A percentile compares a stretch with the other conserved stretches of the same genome.
Conservation (phyloP, 2,113 vertebrate genomes). For the Pelmatolapia mariae region DNA sequence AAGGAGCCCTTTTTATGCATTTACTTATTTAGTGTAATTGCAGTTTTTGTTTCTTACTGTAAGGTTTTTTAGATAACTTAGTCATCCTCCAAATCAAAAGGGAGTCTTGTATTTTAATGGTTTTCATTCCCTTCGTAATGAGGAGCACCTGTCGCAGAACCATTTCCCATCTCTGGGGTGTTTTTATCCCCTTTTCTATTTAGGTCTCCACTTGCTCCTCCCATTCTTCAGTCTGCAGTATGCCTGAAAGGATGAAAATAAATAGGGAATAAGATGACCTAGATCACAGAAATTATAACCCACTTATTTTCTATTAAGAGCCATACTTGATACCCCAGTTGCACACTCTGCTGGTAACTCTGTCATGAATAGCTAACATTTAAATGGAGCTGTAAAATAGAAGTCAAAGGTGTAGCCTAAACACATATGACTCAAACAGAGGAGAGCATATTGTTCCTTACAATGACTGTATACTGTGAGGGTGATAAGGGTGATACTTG, state of each 20-base stretch:
- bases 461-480: background rate
- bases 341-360: slow-evolving; percentile 43
- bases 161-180: background rate
- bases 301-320: slow-evolving; percentile 25
- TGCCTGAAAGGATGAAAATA: slow-evolving; percentile 35
- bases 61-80: background rate
- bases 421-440: background rate
- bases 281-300: slow-evolving; percentile 66
- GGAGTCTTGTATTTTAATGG: background rate
- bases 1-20: background rate
- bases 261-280: slow-evolving; percentile 57
- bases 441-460: background rate
- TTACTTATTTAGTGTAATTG: background rate
- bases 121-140: background rate
- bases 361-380: background rate
- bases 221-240: slow-evolving; percentile 16
- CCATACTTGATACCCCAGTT: background rate
- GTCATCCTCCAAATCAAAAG: background rate
- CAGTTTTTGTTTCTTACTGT: background rate
- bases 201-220: slow-evolving; percentile 5
- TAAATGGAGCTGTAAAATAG: background rate
- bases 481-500: background rate
- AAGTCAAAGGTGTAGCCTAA: background rate
- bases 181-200: slow-evolving; percentile 28
- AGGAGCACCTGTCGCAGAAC: background rate